Evolutionary conservation across 2,888 invertebrate species (phyloP).

Genomic region (Encarsia formosa): DNA sequence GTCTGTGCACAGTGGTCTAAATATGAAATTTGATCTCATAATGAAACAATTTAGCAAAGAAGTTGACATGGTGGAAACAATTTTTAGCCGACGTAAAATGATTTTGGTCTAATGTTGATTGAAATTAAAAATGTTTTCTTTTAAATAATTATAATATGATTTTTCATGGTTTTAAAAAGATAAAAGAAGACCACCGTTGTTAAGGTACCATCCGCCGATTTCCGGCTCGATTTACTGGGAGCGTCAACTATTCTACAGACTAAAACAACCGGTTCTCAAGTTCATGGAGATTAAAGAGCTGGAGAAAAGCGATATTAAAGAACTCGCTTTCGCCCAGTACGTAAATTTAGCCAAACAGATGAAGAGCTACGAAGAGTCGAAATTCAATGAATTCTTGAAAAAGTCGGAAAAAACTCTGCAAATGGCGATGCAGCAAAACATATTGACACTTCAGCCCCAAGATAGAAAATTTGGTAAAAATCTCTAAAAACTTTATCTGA

Average conservation of each 20-base stretch:
- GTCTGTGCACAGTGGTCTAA: constrained; percentile 67
- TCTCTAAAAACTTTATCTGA: too few relatives aligned
- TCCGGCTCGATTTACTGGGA: constrained; percentile 86
- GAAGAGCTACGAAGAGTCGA: constrained; percentile 69
- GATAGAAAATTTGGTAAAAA: constrained; percentile 16
- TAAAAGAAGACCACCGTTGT: constrained; percentile 64
- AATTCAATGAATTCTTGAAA: constrained; percentile 69
- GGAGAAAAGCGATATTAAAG: constrained; percentile 68
- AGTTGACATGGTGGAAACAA: constrained; percentile 67
- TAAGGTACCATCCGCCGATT: constrained; percentile 73
- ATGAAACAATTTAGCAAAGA: constrained; percentile 83
- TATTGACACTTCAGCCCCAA: constrained; percentile 58
- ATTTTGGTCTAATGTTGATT: not conserved
- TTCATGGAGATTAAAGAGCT: constrained; percentile 73
- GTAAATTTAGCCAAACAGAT: constrained; percentile 70
- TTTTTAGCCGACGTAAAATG: constrained; percentile 62
- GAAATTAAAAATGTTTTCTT: not conserved
- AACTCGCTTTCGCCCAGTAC: constrained; percentile 76
- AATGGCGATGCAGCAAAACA: constrained; percentile 65
- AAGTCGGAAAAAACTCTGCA: constrained; percentile 63
- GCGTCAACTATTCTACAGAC: constrained; percentile 69
- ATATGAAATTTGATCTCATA: constrained; percentile 79
- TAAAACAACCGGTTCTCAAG: constrained; percentile 75
- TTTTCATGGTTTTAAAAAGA: constrained; percentile 47
- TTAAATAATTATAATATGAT: not conserved